Evolutionary conservation across 2,113 vertebrate species (phyloP), one percentile per base, ranked within the genome.

Genomic region (Pheucticus melanocephalus): DNA sequence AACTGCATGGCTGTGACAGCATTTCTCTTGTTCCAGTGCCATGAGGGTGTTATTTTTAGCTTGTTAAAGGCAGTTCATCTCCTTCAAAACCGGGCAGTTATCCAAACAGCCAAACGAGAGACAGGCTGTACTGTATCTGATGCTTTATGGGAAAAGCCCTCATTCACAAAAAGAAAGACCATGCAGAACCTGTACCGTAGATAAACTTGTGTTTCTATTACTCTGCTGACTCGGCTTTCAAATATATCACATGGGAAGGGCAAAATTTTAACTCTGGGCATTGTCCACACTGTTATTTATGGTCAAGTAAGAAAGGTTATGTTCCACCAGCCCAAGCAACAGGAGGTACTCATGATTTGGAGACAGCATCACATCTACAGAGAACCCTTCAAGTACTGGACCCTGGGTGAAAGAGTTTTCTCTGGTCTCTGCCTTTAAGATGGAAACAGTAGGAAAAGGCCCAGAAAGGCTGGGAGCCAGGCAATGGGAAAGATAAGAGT

Each of bases 61-160:
- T 92, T 92, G 90, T 93, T 95, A 92, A 96, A 96, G 93, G 94
- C 95, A 94, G 93, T 88, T 96, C 57, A 85, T 97, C 97, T 98
- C 92, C 97, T 97, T 96, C 94, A 96, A 95, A 97, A 94, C 93
- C 39, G 94, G 96, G 95, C 97, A 97, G 91, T 95, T 97, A 94
- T 97, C 93, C 92, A 97, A 96, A 90, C 94, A 97, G 93, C 92
- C 87, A 76, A 97, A 97, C 81, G 80, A 98, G 95, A 98, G 94
- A 85, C 93, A 97, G 80, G 87, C 95, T 95, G 96, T 88, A 94
- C 94, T 86, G 42, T 90, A 95, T 96, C 94, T 96, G 75, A 83
- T 95, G 85, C 90, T 77, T 90, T 95, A 87, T 85, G 95, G 91
- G 93, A 97, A 95, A 95, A 97, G 76, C 70, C 73, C 65, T 91